Evolutionary conservation across 2,113 vertebrate species (phyloP), one percentile per base, ranked within the genome.

Genomic region (Cyprinodon tularosa): DNA sequence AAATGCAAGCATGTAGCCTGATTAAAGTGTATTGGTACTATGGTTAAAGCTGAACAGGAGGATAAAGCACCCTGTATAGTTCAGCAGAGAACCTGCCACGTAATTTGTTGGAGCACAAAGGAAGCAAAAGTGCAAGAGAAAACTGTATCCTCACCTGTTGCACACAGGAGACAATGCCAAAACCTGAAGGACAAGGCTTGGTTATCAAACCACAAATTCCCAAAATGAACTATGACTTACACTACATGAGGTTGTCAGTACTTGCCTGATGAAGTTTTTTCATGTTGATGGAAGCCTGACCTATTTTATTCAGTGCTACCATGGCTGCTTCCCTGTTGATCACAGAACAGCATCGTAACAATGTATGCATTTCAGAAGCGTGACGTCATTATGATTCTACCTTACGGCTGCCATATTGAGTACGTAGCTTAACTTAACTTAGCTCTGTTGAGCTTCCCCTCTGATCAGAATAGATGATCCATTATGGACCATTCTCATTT

Each of bases 261-360:
- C 69, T 89, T 94, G 95, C 98, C 95, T 96, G 80, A 88, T 95
- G 97, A 47, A 99, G 94, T 0, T 95, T 83, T 6, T 95, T 82
- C 48, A 95, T 77, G 74, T 90, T 94, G 74, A 99, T 95, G 74
- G 96, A 87, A 0, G 84, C 88, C 80, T 97, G 96, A 39, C 97
- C 96, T 0, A 95, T 98, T 37, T 91, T 88, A 84, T 99, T 98
- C 40, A 99, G 84, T 38, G 96, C 96, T 87, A 92, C 95, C 78
- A 93, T 95, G 74, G 97, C 96, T 37, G 92, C 86, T 17, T 96
- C 94, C 90, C 97, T 99, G 81, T 60, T 65, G 39, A 74, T 87
- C 62, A 38, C 17, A 87, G 2, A 70, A 29, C 5, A 71, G 48
- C 2, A 12, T 38, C 12, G 3, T 65, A 22, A 57, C 4, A n/a